Base-by-base conservation (phyloP, 1,140 invertebrate species). In the Coenobita brevimanus region DNA sequence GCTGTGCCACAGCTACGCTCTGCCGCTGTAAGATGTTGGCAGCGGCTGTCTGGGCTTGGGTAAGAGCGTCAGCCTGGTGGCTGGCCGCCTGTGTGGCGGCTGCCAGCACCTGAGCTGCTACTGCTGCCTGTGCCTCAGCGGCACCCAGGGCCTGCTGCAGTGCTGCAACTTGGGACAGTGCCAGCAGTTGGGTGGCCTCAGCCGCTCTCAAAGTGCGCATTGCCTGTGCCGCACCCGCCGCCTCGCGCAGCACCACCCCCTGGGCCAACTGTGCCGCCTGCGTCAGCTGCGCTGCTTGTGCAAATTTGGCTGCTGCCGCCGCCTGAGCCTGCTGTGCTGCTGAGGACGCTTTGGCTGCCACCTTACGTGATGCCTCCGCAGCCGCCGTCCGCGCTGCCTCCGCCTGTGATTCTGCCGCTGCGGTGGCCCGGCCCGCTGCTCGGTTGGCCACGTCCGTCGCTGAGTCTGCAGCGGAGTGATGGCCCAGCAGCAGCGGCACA, bases 291-390 rank as follows among this genome's bases (percentile, higher is more conserved):
- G 82, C 89, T n/a, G 89, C 89, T 30, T 89, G 43, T 17, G 75
- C 2, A 30, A 85, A 89, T 15, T 89, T 89, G 4, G 69, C 60
- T 8, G 89, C 89, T 6, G 89, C 89, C 8, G 89, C 89, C 8
- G 75, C 82, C 38, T 89, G 89, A 33, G 89, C 89, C 62, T 85
- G 67, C 69, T 89, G 89, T 33, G 89, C 89, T 6, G 89, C 89
- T 15, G 76, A 69, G 3, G 89, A 89, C 2, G 84, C 89, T 46
- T 89, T 60, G 0, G 82, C 89, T 0, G 89, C 89, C 13, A 89
- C 82, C 43, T 89, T 85, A 6, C 64, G 57, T 17, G 89, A 80
- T 24, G 89, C 89, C 17, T 69, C 89, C 33, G 73, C 82, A 24
- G 82, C 89, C 0, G 89, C 89, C 27, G 75, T 57, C 50, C 69